Evolutionary conservation across 2,113 vertebrate species (phyloP).

Genomic region (Xenus cinereus): DNA sequence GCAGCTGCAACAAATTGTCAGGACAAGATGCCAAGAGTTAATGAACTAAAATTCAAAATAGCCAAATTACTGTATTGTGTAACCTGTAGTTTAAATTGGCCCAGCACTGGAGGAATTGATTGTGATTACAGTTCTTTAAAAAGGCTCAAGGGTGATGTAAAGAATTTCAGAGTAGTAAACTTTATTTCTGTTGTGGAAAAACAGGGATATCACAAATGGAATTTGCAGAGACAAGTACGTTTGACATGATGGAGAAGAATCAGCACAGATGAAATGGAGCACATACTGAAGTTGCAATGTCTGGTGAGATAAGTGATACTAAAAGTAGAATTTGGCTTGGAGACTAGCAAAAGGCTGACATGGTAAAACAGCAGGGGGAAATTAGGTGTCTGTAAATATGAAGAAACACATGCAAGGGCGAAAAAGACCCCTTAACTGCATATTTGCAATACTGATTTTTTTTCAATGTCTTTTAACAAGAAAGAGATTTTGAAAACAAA

Average conservation of each 20-base stretch:
- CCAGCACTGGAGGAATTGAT: not conserved
- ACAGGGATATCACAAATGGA: not conserved
- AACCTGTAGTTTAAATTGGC: not conserved
- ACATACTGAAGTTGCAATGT: not conserved
- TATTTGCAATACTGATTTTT: not conserved
- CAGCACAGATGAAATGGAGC: not conserved
- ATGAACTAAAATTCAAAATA: not conserved
- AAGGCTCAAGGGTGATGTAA: not conserved
- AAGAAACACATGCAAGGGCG: too few relatives aligned
- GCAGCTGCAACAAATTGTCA: not conserved
- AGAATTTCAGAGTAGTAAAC: not conserved
- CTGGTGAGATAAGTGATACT: not conserved
- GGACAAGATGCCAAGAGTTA: not conserved
- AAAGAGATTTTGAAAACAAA: not conserved
- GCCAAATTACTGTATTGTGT: not conserved
- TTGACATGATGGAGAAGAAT: not conserved
- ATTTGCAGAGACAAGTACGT: not conserved
- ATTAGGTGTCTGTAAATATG: not conserved
- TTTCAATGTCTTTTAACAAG: not conserved
- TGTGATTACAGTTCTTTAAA: not conserved
- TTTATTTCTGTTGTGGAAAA: not conserved
- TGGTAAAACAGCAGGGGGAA: not conserved
- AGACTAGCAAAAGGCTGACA: not conserved
- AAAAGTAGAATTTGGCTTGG: not conserved
- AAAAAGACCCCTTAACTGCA: too few relatives aligned